Evolutionary conservation across 2,888 invertebrate genomes (phyloP).

Genomic region (Drosophila picticornis): DNA sequence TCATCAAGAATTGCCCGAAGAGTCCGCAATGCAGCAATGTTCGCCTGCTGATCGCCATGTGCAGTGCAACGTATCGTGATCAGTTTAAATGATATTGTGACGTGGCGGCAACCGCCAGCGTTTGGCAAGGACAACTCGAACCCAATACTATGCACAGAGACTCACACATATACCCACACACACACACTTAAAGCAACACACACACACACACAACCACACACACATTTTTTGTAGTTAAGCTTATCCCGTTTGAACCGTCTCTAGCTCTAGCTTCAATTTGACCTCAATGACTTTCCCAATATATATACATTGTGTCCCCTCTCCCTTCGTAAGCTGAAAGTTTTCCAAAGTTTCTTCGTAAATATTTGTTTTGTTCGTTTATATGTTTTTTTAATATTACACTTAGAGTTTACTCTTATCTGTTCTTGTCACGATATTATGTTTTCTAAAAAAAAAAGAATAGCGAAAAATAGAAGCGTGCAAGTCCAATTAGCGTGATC

Average conservation of each 20-base stretch:
- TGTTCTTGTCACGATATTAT: constrained; percentile 60
- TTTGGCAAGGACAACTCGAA: constrained; percentile 58
- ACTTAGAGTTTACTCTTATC: constrained; percentile 44
- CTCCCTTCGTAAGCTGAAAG: constrained; percentile 31
- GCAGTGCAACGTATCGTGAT: constrained; percentile 82
- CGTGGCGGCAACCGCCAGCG: constrained; percentile 34
- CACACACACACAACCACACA: constrained; percentile 13
- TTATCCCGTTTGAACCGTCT: constrained; percentile 37
- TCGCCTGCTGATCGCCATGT: constrained; percentile 81
- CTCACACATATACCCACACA: constrained; percentile 20
- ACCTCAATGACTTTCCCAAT: constrained; percentile 20
- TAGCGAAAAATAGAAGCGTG: constrained; percentile 17
- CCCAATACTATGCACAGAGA: constrained; percentile 27
- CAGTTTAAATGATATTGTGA: constrained; percentile 80
- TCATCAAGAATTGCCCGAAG: constrained; percentile 88
- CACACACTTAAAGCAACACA: constrained; percentile 10
- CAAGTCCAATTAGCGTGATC: constrained; percentile 41
- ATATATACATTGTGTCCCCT: constrained; percentile 16
- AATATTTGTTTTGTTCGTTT: constrained; percentile 60
- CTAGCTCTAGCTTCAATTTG: constrained; percentile 54
- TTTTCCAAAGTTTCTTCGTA: constrained; percentile 45
- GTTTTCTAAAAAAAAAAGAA: constrained; percentile 26
- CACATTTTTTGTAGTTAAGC: constrained; percentile 44
- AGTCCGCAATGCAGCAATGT: constrained; percentile 87
- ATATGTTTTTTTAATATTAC: constrained; percentile 36